Evolutionary conservation across 2,888 invertebrate genomes (phyloP).

Genomic region (Athalia rosae): DNA sequence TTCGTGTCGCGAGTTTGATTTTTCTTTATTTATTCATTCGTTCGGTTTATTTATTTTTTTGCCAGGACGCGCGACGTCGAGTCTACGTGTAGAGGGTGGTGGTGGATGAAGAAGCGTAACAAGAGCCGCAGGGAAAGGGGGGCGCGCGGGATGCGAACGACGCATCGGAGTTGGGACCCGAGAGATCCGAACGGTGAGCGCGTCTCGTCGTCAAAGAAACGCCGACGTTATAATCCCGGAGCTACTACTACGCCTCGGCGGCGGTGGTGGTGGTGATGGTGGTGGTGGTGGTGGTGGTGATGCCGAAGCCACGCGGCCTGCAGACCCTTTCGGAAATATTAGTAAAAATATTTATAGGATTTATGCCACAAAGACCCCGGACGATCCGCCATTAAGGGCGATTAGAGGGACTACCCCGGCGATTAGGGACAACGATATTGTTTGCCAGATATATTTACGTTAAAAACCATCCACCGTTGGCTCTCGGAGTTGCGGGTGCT

Average conservation of each 20-base stretch:
- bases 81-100: too few species aligned
- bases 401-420: conserved; percentile 53
- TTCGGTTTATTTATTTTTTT: too few species aligned
- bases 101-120: background rate
- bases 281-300: too few species aligned
- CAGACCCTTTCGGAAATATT: conserved; percentile 38
- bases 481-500: background rate
- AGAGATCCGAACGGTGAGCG: background rate
- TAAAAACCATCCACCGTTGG: conserved; percentile 21
- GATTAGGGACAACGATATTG: conserved; percentile 41
- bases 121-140: background rate
- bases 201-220: background rate
- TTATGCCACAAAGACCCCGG: conserved; percentile 50
- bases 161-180: background rate
- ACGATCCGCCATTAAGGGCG: conserved; percentile 59
- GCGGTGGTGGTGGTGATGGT: background rate
- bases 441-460: conserved; percentile 38
- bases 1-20: too few species aligned
- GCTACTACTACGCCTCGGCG: conserved; percentile 17
- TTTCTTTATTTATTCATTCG: too few species aligned
- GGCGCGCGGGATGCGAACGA: background rate
- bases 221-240: conserved; percentile 39
- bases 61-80: too few species aligned
- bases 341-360: conserved; percentile 70
- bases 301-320: background rate